Percentiles rank a stretch among this genome's conserved stretches.
Conservation (phyloP, 2,888 invertebrate species). For the Melanophora roralis region DNA sequence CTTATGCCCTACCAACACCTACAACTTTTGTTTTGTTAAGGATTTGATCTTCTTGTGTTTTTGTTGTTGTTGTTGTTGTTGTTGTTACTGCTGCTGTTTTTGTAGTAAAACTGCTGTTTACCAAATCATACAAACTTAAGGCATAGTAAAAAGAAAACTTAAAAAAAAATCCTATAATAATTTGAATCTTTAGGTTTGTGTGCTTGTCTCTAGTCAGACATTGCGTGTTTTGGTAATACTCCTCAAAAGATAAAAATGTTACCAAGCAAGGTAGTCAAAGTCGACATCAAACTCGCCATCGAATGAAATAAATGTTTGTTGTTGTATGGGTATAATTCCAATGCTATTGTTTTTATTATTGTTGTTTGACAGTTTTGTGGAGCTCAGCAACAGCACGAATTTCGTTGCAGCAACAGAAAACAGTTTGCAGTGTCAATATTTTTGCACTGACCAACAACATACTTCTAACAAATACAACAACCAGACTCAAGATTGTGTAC, state of each 20-base stretch:
- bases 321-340: slow-evolving; percentile 48
- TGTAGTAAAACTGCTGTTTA: slow-evolving; percentile 25
- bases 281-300: slow-evolving; percentile 59
- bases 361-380: not conserved
- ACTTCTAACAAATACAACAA: not conserved
- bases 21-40: slow-evolving; percentile 35
- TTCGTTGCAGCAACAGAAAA: slow-evolving; percentile 32
- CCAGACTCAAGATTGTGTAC: not conserved
- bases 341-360: slow-evolving; percentile 10
- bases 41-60: slow-evolving; percentile 22
- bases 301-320: slow-evolving; percentile 52
- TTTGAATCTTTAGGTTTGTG: slow-evolving; percentile 29
- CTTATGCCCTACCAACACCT: not conserved
- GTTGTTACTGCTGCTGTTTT: slow-evolving; percentile 47
- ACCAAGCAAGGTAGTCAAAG: slow-evolving; percentile 69
- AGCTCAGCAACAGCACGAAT: slow-evolving; percentile 40
- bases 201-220: slow-evolving; percentile 67
- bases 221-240: slow-evolving; percentile 77
- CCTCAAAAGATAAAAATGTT: slow-evolving; percentile 77
- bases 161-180: slow-evolving; percentile 9
- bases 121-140: no score
- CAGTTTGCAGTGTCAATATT: slow-evolving; percentile 43
- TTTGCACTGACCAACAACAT: slow-evolving; percentile 43
- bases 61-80: slow-evolving; percentile 28
- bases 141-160: slow-evolving; percentile 3